Conservation (phyloP, 2,797 vertebrate genomes). For the Rhinoraja longicauda region DNA sequence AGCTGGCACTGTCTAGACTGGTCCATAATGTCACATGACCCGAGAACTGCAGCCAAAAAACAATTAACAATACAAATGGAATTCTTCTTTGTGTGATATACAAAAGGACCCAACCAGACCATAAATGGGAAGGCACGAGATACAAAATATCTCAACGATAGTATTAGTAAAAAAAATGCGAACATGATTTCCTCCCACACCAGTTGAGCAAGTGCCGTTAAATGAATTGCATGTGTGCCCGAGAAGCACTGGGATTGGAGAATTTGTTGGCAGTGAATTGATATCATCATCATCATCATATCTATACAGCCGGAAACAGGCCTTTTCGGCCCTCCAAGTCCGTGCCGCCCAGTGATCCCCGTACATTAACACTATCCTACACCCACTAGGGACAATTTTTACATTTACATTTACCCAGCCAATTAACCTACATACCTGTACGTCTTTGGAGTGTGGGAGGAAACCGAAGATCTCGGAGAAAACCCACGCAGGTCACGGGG, state of each 20-base stretch:
- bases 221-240: not conserved
- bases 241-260: not conserved
- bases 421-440: no score
- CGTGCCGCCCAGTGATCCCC: no score
- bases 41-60: not conserved
- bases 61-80: slow-evolving; percentile 25
- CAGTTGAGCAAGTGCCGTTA: not conserved
- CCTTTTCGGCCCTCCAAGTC: no score
- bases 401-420: no score
- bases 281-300: no score
- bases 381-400: no score
- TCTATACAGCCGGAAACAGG: no score
- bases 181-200: not conserved
- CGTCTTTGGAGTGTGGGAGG: no score
- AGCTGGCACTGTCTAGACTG: not conserved
- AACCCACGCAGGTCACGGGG: no score
- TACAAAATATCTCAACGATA: not conserved
- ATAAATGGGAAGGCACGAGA: not conserved
- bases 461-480: no score
- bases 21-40: slow-evolving; percentile 18
- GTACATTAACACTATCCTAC: no score
- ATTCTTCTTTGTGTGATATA: not conserved
- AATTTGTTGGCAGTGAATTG: not conserved
- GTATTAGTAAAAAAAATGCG: not conserved
- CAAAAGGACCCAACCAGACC: not conserved